These are phyloP conservation scores for Epinephelus lanceolatus DNA, from an alignment of 2,113 vertebrate species.

Conservation along the genomic window DNA sequence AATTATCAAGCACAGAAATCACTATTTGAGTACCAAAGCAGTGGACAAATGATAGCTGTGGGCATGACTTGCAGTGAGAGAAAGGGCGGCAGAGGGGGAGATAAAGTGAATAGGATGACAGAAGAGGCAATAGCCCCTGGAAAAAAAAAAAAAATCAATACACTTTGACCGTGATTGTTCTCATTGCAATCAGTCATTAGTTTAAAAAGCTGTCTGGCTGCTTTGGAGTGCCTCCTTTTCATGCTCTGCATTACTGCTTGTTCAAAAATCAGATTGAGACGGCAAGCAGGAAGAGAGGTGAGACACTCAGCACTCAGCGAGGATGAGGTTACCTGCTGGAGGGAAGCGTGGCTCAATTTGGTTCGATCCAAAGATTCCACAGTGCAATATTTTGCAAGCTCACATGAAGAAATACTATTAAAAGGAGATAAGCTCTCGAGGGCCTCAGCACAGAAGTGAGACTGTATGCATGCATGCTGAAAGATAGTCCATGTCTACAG, in stretches of 20 bases:
- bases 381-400: constrained; percentile 23
- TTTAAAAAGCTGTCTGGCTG: constrained; percentile 55
- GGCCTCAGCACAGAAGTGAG: background rate
- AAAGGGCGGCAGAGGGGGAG: constrained; percentile 17
- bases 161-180: constrained; percentile 56
- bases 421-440: background rate
- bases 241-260: constrained; percentile 36
- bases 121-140: constrained; percentile 51
- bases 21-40: constrained; percentile 62
- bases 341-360: constrained; percentile 16
- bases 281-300: background rate
- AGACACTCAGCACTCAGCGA: background rate
- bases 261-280: constrained; percentile 20
- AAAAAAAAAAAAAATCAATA: constrained; percentile 66
- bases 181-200: constrained; percentile 67
- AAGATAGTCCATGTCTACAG: background rate
- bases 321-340: constrained; percentile 15
- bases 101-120: constrained; percentile 51
- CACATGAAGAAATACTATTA: background rate
- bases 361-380: background rate
- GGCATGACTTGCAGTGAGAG: constrained; percentile 54
- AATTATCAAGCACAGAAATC: constrained; percentile 62
- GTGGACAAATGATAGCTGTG: constrained; percentile 61
- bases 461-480: background rate
- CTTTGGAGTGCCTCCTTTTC: constrained; percentile 14